Evolutionary conservation across 2,888 invertebrate species (phyloP), one percentile per base, ranked within the genome.

Genomic region (Coecobrya sp.): DNA sequence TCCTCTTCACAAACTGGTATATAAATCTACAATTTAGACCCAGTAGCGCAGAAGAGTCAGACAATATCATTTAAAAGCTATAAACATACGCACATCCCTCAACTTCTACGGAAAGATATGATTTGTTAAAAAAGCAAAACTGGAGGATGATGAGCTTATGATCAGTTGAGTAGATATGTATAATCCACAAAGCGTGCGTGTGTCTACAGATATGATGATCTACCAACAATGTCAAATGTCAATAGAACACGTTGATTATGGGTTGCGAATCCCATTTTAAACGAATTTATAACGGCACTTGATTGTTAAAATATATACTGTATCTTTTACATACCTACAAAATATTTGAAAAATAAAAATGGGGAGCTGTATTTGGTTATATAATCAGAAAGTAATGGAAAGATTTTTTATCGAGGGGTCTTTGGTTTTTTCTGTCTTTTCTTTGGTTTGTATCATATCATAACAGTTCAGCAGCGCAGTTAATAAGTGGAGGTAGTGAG

Each of bases 71-170:
- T 55, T 55, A 19, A 55, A 10, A 55, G 7, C 55, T 55, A 16
- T 4, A 65, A 16, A 27, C 19, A 8, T 19, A 36, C 36, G 7
- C 16, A 11, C 73, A 70, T 36, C 1, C 19, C 7, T 8, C 42
- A 45, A 45, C 42, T 16, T 70, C 16, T 70, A 42, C 42, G 22
- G n/a, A 22, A 65, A 62, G 84, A 84, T 84, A 86, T 70, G 30
- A 70, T 52, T 68, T 49, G 49, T 27, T 68, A 70, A 86, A 70
- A 86, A 49, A 45, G 65, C 30, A 73, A 25, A 73, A 86, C n/a
- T 76, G 19, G 55, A 45, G 19, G 55, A 45, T 52, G 68, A 73
- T 52, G 52, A 55, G 73, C 70, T 86, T 52, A 52, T 73, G 30
- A 86, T 36, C 55, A 85, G 30, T 85, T 22, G 19, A 42, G 42